Percentiles rank a stretch among this genome's conserved stretches.
Conservation (phyloP, 1,140 invertebrate species). For the Drosophila ercepeae region DNA sequence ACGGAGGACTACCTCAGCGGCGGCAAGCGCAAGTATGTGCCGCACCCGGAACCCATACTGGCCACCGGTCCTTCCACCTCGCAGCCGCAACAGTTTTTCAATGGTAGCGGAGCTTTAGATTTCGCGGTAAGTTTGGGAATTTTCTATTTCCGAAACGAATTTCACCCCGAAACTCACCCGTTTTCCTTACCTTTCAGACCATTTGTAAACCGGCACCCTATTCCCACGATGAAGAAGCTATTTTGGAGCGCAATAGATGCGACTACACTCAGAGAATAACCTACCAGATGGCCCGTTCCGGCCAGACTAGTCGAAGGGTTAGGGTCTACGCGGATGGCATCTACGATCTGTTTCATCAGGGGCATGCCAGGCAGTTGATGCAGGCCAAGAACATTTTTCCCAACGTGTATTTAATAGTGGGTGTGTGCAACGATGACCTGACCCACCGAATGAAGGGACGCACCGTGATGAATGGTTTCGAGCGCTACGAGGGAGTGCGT, state of each 20-base stretch:
- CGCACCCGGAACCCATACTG: not conserved
- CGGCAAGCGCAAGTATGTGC: conserved; percentile 63
- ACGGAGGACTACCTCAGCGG: conserved; percentile 59
- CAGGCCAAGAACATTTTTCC: conserved; percentile 99
- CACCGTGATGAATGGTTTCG: conserved; percentile 98
- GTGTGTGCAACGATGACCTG: conserved; percentile 95
- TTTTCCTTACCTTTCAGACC: conserved; percentile 88
- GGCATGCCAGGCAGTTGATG: conserved; percentile 98
- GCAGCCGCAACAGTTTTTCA: conserved; percentile 19
- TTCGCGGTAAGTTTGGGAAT: conserved; percentile 61
- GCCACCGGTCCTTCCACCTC: conserved; percentile 24
- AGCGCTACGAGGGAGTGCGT: conserved; percentile 97
- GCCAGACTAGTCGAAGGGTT: conserved; percentile 90
- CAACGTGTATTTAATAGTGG: conserved; percentile 99
- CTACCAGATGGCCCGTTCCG: conserved; percentile 92
- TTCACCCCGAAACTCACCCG: no score
- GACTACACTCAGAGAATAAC: conserved; percentile 94
- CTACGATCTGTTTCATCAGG: conserved; percentile 97
- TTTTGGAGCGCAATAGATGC: conserved; percentile 90
- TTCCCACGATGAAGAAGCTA: conserved; percentile 93
- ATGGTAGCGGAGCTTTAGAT: conserved; percentile 63
- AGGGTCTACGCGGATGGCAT: conserved; percentile 99
- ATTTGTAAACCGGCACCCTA: conserved; percentile 94
- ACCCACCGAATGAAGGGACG: conserved; percentile 97
- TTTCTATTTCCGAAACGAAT: no score